Base-by-base conservation (phyloP, 2,888 invertebrate genomes). In the Pasiphila rectangulata region DNA sequence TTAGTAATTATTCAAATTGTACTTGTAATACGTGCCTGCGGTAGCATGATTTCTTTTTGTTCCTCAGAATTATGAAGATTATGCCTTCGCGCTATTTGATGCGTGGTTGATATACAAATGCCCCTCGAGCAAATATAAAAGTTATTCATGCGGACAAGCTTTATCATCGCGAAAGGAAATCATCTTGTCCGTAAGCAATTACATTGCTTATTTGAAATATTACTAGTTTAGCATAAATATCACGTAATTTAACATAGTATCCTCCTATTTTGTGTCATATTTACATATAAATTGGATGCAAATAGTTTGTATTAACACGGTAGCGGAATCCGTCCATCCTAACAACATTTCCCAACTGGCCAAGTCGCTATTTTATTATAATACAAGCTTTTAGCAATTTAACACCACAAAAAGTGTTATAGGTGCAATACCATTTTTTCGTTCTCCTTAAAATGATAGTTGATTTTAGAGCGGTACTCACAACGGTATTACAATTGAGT, bases 401-500 rank as follows among this genome's bases (percentile, higher is more conserved):
- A 2, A 17, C 10, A 16, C 17, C 9, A 32, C 16, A 17, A 29
- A 1, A 15, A 16, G 9, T 19, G 9, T 32, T 32, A 27, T 10
- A 9, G 32, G 32, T 32, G 32, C 32, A 41, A 51, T 51, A 45
- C 30, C 23, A 45, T 38, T 38, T 51, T 67, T 64, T 57, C 53
- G 58, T 61, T 61, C 64, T 68, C 58, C 64, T 67, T 67, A n/a
- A 12, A 62, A 58, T 72, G 58, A 71, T 79, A 73, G 75, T 75
- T 70, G 70, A 65, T 65, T 64, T 62, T 55, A 64, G 67, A 82
- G 75, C 82, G 83, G 80, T 83, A 82, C 75, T 72, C 59, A 53
- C 62, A 83, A 80, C 83, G 82, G 83, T 84, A 80, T 78, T 70
- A 74, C 70, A 62, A 67, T 61, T 58, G 57, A 75, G 68, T 74